Evolutionary conservation across 2,113 vertebrate genomes (phyloP).

Genomic region (Campylomormyrus numenius): DNA sequence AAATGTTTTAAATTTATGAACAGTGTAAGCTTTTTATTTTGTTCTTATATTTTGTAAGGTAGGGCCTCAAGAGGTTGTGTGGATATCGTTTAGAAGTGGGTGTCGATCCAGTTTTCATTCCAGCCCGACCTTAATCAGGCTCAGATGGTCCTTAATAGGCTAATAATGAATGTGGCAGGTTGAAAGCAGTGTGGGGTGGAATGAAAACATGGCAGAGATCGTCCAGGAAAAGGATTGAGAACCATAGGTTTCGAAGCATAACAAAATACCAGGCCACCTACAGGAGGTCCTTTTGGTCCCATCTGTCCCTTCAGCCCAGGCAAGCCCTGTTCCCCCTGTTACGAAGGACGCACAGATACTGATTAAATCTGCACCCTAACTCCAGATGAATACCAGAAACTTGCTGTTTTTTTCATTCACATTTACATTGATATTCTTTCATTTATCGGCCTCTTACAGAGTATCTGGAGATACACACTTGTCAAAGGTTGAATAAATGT

Average conservation of each 20-base stretch:
- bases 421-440: neutral
- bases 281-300: constrained; percentile 38
- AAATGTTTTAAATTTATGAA: neutral
- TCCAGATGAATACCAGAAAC: neutral
- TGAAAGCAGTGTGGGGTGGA: neutral
- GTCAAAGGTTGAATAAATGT: neutral
- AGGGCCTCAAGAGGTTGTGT: neutral
- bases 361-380: neutral
- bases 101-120: neutral
- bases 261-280: constrained; percentile 23
- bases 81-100: neutral
- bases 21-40: neutral
- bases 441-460: neutral
- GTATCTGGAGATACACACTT: neutral
- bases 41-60: too few species aligned
- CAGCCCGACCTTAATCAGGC: neutral
- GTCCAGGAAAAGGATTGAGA: neutral
- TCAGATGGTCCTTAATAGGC: neutral
- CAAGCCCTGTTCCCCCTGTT: constrained; percentile 38
- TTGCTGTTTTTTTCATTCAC: neutral
- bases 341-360: neutral
- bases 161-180: neutral
- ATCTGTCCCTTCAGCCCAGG: constrained; percentile 36
- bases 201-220: neutral
- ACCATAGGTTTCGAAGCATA: neutral